Percentiles rank a stretch among this genome's conserved stretches.
Evolutionary conservation across 2,888 invertebrate species (phyloP).

Genomic region (Cetonia aurata): DNA sequence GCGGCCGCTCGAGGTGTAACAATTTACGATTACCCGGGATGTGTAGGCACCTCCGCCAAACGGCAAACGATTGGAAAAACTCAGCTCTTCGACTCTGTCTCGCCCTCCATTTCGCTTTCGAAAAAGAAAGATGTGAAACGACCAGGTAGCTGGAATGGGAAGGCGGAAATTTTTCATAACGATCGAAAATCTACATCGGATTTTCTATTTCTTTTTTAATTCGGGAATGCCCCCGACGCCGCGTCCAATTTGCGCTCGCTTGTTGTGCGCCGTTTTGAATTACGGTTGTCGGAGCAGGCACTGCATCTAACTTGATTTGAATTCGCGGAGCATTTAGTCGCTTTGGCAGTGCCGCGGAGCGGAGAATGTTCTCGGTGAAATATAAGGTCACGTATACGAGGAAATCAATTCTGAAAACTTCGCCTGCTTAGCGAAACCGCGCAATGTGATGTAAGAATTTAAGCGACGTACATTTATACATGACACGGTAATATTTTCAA

Average conservation of each 20-base stretch:
- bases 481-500: too few species aligned
- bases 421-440: too few species aligned
- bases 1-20: conserved; percentile 19
- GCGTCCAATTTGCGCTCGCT: not conserved
- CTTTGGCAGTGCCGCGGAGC: too few species aligned
- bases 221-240: not conserved
- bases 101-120: not conserved
- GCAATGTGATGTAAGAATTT: too few species aligned
- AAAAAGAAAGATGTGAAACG: not conserved
- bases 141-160: not conserved
- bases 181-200: conserved; percentile 1
- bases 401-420: too few species aligned
- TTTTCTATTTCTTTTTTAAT: not conserved
- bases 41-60: conserved; percentile 7
- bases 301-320: conserved; percentile 3
- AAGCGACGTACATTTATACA: too few species aligned
- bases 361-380: too few species aligned
- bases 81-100: not conserved
- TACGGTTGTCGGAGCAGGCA: not conserved
- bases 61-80: conserved; percentile 27
- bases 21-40: conserved; percentile 35
- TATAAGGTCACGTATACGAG: too few species aligned
- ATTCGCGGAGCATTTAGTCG: conserved; percentile 1
- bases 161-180: conserved; percentile 1
- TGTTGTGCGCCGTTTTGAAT: conserved; percentile 3